Percentiles rank a stretch among this genome's conserved stretches.
These are phyloP conservation scores for Lithodes maja DNA, from an alignment of 2,888 invertebrate species.

Conservation along the genomic window DNA sequence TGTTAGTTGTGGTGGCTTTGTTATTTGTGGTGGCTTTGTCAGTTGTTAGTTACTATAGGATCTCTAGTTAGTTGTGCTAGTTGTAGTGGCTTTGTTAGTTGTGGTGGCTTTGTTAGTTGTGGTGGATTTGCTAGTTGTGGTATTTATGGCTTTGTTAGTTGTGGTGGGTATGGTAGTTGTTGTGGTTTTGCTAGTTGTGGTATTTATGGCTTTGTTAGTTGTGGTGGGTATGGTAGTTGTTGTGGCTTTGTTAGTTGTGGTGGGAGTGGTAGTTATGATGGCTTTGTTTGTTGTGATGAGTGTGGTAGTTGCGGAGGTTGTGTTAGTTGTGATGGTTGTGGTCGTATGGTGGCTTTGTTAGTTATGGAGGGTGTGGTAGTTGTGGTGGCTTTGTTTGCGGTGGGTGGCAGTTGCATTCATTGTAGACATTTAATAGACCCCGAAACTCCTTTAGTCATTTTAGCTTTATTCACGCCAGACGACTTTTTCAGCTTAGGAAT, in stretches of 20 bases:
- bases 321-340: constrained; percentile 4
- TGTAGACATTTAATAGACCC: too few species aligned
- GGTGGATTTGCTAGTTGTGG: neutral
- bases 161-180: neutral
- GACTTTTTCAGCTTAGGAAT: too few species aligned
- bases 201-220: neutral
- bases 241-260: constrained; percentile 2
- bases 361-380: neutral
- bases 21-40: neutral
- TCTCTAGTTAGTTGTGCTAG: neutral
- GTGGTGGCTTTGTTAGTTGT: neutral
- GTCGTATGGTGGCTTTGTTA: neutral
- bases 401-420: neutral
- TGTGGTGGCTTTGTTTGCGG: constrained; percentile 9
- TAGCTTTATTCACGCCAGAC: too few species aligned
- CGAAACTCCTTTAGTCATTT: too few species aligned
- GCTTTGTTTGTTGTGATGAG: neutral
- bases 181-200: constrained; percentile 6
- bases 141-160: neutral
- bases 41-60: neutral
- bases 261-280: constrained; percentile 5
- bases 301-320: neutral
- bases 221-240: neutral
- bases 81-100: neutral
- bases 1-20: neutral